phyloP scores from a whole-genome alignment of 2,888 invertebrate genomes.

The Strigamia transsilvanica region DNA sequence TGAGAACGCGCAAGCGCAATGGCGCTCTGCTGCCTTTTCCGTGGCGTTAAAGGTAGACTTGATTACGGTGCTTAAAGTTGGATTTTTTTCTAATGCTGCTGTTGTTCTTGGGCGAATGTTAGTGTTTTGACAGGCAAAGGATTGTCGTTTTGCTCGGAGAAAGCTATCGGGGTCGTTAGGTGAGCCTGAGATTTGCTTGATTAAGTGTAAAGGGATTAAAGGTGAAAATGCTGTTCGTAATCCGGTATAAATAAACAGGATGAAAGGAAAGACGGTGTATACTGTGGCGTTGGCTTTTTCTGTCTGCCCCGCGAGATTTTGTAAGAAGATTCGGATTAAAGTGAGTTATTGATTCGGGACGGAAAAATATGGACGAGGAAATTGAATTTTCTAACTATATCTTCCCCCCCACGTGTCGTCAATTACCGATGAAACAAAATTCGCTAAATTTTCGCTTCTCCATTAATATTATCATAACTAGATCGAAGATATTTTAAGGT shows the following conservation, averaged over 20 bases:
- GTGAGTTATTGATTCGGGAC: conserved; percentile 17
- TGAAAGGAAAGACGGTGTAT: background rate
- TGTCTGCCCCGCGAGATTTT: background rate
- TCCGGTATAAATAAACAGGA: conserved; percentile 16
- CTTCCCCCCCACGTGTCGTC: background rate
- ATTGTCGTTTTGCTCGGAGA: background rate
- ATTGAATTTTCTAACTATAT: conserved; percentile 1
- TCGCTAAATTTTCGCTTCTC: background rate
- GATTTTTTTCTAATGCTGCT: background rate
- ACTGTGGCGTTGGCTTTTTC: background rate
- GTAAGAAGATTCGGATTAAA: conserved; percentile 33
- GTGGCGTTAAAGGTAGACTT: conserved; percentile 7
- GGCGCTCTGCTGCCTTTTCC: background rate
- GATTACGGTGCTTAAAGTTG: background rate
- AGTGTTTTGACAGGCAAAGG: background rate
- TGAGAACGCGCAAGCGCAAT: background rate
- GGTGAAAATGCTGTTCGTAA: background rate
- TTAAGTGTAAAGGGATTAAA: conserved; percentile 33
- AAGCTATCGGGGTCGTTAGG: background rate
- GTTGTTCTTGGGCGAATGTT: background rate
- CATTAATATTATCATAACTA: too few species aligned
- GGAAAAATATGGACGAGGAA: background rate
- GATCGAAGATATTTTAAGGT: too few species aligned
- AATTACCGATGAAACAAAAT: conserved; percentile 1
- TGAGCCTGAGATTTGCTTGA: background rate